Evolutionary conservation across 2,888 invertebrate species (phyloP).

Genomic region (Marasmarcha lunaedactyla): DNA sequence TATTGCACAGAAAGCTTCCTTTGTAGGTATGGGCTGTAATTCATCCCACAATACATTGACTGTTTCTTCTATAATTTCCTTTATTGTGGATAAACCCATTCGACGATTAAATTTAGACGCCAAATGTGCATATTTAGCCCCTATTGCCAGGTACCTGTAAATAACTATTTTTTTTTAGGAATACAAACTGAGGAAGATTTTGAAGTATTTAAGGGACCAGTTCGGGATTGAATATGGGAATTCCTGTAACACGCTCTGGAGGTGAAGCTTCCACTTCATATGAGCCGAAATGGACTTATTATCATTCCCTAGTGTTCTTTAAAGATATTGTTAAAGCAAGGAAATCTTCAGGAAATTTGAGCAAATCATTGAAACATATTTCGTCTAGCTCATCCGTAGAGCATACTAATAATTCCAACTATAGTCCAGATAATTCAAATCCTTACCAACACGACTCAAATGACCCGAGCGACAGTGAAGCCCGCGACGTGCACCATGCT

Average conservation of each 20-base stretch:
- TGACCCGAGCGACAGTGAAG: too few species aligned
- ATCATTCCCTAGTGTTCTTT: slow-evolving; percentile 13
- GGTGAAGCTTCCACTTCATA: slow-evolving; percentile 8
- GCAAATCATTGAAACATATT: too few species aligned
- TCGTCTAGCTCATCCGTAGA: too few species aligned
- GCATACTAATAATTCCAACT: too few species aligned
- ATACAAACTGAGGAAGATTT: slow-evolving; percentile 15
- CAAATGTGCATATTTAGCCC: slow-evolving; percentile 6
- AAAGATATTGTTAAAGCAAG: slow-evolving; percentile 16
- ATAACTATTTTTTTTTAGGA: slow-evolving; percentile 12
- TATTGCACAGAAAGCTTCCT: slow-evolving; percentile 5
- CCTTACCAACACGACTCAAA: too few species aligned
- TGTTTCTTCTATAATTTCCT: slow-evolving; percentile 9
- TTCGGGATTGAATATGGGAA: slow-evolving; percentile 14
- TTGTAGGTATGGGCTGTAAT: slow-evolving; percentile 7
- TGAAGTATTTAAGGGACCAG: slow-evolving; percentile 17
- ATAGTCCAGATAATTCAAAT: too few species aligned
- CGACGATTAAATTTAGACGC: slow-evolving; percentile 9
- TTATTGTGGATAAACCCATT: slow-evolving; percentile 10
- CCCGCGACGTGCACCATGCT: too few species aligned
- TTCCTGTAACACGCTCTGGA: slow-evolving; percentile 7
- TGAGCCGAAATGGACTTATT: slow-evolving; percentile 16
- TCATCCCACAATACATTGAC: slow-evolving; percentile 8
- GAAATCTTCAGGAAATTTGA: slow-evolving; percentile 8
- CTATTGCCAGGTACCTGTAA: slow-evolving; percentile 4